Evolutionary conservation across 2,113 vertebrate species (phyloP), one percentile per base, ranked within the genome.

Genomic region (Cebus imitator): DNA sequence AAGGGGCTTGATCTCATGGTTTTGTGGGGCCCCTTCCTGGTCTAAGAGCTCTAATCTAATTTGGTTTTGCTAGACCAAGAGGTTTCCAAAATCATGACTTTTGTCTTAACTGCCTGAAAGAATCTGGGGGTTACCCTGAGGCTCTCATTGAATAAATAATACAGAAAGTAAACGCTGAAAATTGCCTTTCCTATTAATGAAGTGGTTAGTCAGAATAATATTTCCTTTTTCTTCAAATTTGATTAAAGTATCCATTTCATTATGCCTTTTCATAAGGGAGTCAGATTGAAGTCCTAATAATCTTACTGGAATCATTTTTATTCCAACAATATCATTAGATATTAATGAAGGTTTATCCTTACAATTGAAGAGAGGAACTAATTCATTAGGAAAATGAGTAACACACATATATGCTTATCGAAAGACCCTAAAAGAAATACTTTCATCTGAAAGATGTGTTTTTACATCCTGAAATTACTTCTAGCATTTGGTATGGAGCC

Each of bases 391-490:
- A 96, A 97, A 96, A 94, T 52, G 90, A 93, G 3, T 37, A 87
- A 86, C 45, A 64, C 12, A 68, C 21, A 83, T 32, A 50, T 14
- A 2, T 52, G 84, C 84, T 88, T 96, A 96, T 80, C 40, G 70
- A 87, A 14, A 8, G n/a, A 64, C 75, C n/a, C 3, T 96, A 95
- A 96, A 94, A 87, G 91, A 97, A 97, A 95, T 96, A 96, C 97
- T 96, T 97, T 97, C 81, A 48, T 94, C 73, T 20, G 81, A 92
- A 96, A 96, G 81, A 52, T 96, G 66, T 94, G 92, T 92, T 97
- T 97, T 97, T 73, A 90, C 58, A 96, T 86, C 92, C 96, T 92
- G 94, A 96, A 92, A 96, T 97, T 96, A 97, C 96, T 96, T 94
- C 93, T 92, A 95, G 90, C 57, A 66, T 95, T 84, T 96, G 97